Base-by-base conservation (phyloP, 2,888 invertebrate genomes). In the Dione juno region DNA sequence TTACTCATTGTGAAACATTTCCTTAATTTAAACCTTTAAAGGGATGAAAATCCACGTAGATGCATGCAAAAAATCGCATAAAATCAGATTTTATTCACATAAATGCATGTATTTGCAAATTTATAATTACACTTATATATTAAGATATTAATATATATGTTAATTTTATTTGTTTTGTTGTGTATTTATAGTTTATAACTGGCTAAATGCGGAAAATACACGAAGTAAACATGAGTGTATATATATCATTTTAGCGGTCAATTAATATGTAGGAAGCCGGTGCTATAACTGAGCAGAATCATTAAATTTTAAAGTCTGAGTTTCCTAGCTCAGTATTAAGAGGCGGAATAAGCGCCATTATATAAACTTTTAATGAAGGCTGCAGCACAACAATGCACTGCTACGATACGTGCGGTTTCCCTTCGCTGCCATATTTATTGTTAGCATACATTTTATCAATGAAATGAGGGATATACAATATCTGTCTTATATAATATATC, bases 281-380 rank as follows among this genome's bases (percentile, higher is more conserved):
- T 84, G 82, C 79, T 82, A 84, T 85, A 84, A 84, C 81, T 77
- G 79, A 79, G 83, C 81, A 83, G 81, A 80, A 80, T 86, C 86
- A 87, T 87, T 83, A 85, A 86, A 87, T 84, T 85, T 81, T 80
- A 79, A 86, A 86, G 82, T 85, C 86, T 83, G 79, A 81, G 81
- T 79, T 82, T 81, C 82, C 81, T 79, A 82, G 81, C 80, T 80
- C 81, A 81, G 84, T 82, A 82, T 81, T 81, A 85, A 83, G 78
- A 81, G 80, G 80, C 45, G 45, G 63, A 69, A 85, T 83, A 86
- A 82, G 77, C 80, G 74, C 77, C 69, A 76, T 73, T 67, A 77
- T 78, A 76, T 79, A 76, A 85, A 84, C 79, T 86, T 85, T 84
- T 84, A 84, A 86, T 81, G 78, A 82, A 82, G 61, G 53, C 66